A percentile compares a stretch with the other conserved stretches of the same genome.
Evolutionary conservation across 2,888 invertebrate species (phyloP).

Genomic region (Spialia ferax): DNA sequence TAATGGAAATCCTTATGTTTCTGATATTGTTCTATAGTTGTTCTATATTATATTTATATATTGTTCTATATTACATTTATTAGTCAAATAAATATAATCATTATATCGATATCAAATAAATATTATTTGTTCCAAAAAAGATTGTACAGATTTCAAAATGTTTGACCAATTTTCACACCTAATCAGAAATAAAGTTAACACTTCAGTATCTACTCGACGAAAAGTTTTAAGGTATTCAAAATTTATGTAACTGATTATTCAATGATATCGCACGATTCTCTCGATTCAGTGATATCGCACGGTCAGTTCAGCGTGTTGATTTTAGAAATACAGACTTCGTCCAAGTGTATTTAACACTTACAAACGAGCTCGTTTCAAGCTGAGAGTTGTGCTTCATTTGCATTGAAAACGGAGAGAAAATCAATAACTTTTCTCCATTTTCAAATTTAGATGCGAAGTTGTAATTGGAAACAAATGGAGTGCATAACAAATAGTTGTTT

Average conservation of each 20-base stretch:
- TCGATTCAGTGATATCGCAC: neutral
- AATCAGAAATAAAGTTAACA: too few species aligned
- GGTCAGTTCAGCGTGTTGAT: constrained; percentile 25
- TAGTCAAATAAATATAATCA: too few species aligned
- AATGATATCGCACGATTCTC: too few species aligned
- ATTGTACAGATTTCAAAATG: too few species aligned
- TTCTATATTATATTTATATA: too few species aligned
- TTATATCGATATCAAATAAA: too few species aligned
- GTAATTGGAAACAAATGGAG: constrained; percentile 9
- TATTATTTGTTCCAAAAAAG: too few species aligned
- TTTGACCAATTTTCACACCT: too few species aligned
- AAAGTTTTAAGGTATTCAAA: neutral
- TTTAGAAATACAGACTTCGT: constrained; percentile 11
- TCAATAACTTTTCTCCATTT: constrained; percentile 6
- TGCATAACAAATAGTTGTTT: constrained; percentile 4
- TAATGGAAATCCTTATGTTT: too few species aligned
- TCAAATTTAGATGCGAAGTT: constrained; percentile 7
- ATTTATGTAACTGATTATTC: constrained; percentile 7
- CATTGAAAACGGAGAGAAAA: constrained; percentile 16
- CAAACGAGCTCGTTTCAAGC: constrained; percentile 3
- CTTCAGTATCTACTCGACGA: neutral
- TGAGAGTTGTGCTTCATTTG: constrained; percentile 22
- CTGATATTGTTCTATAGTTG: too few species aligned
- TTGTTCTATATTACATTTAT: too few species aligned
- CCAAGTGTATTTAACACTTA: constrained; percentile 21